Conservation (phyloP, 2,888 invertebrate genomes). For the Cryptus armator region DNA sequence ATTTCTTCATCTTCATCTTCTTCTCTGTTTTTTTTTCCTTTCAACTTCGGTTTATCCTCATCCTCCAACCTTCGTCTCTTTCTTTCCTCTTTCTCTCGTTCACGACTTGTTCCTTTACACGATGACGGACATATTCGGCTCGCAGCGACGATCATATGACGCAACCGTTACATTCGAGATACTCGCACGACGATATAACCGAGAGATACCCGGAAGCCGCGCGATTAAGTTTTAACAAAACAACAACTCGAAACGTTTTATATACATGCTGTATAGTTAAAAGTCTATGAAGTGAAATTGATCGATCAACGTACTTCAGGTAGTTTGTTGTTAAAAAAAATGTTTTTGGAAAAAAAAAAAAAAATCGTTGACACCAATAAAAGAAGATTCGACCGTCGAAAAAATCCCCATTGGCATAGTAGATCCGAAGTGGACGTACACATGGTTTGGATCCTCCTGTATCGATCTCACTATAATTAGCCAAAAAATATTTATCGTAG, state of each 20-base stretch:
- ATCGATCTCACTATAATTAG: too few relatives aligned
- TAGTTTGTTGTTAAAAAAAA: too few relatives aligned
- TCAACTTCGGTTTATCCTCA: conserved; percentile 18
- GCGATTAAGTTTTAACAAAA: conserved; percentile 14
- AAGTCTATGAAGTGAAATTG: background rate
- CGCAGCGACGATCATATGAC: conserved; percentile 35
- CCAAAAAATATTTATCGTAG: too few relatives aligned
- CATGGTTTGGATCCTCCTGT: too few relatives aligned
- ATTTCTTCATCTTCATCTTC: conserved; percentile 4
- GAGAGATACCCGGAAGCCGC: conserved; percentile 7
- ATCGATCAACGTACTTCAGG: background rate
- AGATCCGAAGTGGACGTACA: too few relatives aligned
- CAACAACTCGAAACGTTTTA: conserved; percentile 4
- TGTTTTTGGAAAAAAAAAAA: too few relatives aligned
- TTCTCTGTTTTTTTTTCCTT: background rate
- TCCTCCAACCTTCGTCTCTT: background rate
- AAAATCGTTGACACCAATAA: too few relatives aligned
- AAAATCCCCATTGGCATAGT: too few relatives aligned
- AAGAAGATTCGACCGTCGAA: too few relatives aligned
- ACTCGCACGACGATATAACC: background rate
- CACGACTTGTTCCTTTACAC: background rate
- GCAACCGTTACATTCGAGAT: conserved; percentile 47
- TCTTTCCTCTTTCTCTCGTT: background rate
- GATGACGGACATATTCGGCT: conserved; percentile 46
- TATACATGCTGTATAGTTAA: background rate